phyloP scores from a whole-genome alignment of 2,888 invertebrate species.

The Zygaena filipendulae region DNA sequence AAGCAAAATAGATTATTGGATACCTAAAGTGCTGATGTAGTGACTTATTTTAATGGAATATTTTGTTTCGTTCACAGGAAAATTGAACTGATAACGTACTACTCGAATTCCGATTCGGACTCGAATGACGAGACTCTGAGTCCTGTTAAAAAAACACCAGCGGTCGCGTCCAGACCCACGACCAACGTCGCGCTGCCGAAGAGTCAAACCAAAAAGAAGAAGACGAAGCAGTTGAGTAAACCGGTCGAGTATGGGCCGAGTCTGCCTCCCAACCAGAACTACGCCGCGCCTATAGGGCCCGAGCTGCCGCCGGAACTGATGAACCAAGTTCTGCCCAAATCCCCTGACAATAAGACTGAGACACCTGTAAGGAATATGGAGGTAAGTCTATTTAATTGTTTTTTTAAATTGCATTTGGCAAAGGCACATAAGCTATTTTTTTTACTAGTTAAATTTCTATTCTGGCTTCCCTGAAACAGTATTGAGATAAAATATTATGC shows the following conservation, averaged over 20 bases:
- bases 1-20: too few species aligned
- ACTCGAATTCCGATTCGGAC: constrained; percentile 63
- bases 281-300: constrained; percentile 47
- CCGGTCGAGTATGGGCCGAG: constrained; percentile 39
- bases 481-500: too few species aligned
- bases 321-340: constrained; percentile 19
- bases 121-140: constrained; percentile 55
- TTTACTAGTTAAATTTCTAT: background rate
- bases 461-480: too few species aligned
- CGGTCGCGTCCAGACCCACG: constrained; percentile 17
- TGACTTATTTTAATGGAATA: too few species aligned
- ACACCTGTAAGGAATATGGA: constrained; percentile 19
- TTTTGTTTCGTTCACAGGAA: too few species aligned
- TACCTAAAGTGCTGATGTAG: too few species aligned
- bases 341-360: constrained; percentile 20
- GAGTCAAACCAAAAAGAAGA: constrained; percentile 26
- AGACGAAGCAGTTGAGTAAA: constrained; percentile 30
- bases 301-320: constrained; percentile 36
- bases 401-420: too few species aligned
- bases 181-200: constrained; percentile 18
- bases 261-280: constrained; percentile 40
- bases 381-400: too few species aligned
- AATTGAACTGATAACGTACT: constrained; percentile 69
- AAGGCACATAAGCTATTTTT: background rate
- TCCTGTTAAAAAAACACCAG: constrained; percentile 21